Conservation (phyloP, 2,797 vertebrate genomes). For the Semotilus atromaculatus region DNA sequence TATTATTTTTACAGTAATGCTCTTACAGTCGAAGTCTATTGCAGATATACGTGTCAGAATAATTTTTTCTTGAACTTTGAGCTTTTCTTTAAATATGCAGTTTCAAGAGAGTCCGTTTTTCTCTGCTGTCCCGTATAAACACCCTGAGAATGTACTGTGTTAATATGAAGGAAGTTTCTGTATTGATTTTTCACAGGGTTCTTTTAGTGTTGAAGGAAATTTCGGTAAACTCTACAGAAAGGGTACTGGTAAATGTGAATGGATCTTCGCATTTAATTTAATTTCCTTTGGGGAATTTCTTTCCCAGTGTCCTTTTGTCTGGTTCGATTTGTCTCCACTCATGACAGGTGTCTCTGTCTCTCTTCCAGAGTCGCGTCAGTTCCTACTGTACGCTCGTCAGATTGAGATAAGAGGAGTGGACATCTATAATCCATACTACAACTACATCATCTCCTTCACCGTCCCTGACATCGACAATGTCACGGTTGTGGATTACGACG, state of each 20-base stretch:
- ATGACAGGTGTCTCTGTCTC: not conserved
- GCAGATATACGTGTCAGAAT: no score
- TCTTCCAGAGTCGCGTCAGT: conserved; percentile 82
- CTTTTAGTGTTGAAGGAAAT: not conserved
- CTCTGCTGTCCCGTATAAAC: not conserved
- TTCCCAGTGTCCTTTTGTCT: not conserved
- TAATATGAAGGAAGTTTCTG: not conserved
- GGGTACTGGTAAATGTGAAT: not conserved
- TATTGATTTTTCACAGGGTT: not conserved
- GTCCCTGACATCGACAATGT: conserved; percentile 87
- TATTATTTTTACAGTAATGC: no score
- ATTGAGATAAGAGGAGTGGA: conserved; percentile 88
- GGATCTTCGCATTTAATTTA: not conserved
- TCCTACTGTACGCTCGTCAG: conserved; percentile 87
- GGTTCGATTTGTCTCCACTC: not conserved
- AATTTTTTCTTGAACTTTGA: not conserved
- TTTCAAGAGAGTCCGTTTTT: not conserved
- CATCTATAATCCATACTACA: conserved; percentile 87
- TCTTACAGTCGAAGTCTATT: not conserved
- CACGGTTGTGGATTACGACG: conserved; percentile 85
- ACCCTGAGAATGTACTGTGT: not conserved
- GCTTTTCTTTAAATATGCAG: not conserved
- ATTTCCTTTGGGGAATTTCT: not conserved
- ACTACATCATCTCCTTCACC: conserved; percentile 89
- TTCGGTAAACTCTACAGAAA: not conserved